Conservation (phyloP, 2,888 invertebrate genomes). For the Gibbula magus region DNA sequence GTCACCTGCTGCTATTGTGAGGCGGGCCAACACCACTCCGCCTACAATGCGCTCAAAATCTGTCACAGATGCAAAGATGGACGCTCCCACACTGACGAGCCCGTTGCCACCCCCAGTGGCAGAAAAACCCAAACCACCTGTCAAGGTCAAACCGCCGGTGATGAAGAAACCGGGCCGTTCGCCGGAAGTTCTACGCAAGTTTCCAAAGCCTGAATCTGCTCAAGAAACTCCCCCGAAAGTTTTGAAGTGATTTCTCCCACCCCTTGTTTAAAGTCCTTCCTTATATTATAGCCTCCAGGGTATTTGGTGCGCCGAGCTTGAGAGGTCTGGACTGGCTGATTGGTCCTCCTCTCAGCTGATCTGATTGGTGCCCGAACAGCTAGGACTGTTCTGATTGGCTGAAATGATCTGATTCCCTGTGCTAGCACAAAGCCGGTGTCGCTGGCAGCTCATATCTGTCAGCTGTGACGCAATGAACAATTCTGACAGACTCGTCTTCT, state of each 20-base stretch:
- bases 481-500: no score
- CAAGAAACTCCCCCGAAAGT: constrained; percentile 26
- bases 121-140: constrained; percentile 71
- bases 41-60: constrained; percentile 27
- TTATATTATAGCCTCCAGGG: neutral
- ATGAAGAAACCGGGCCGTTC: constrained; percentile 79
- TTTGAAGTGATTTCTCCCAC: neutral
- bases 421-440: constrained; percentile 9
- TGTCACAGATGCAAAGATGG: neutral
- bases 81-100: constrained; percentile 1
- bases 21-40: constrained; percentile 33
- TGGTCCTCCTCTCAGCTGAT: neutral
- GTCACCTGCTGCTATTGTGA: constrained; percentile 31
- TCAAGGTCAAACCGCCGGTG: constrained; percentile 86
- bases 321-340: no score
- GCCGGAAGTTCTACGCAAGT: constrained; percentile 47
- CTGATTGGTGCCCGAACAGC: constrained; percentile 4
- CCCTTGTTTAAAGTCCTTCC: constrained; percentile 4
- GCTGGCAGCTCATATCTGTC: no score
- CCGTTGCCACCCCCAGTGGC: constrained; percentile 47
- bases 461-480: no score
- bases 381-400: neutral
- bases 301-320: no score
- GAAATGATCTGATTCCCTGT: constrained; percentile 1
- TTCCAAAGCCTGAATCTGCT: constrained; percentile 47